These are phyloP conservation scores for Pterocles burchelli DNA, from an alignment of 2,113 vertebrate genomes.

Conservation along the genomic window DNA sequence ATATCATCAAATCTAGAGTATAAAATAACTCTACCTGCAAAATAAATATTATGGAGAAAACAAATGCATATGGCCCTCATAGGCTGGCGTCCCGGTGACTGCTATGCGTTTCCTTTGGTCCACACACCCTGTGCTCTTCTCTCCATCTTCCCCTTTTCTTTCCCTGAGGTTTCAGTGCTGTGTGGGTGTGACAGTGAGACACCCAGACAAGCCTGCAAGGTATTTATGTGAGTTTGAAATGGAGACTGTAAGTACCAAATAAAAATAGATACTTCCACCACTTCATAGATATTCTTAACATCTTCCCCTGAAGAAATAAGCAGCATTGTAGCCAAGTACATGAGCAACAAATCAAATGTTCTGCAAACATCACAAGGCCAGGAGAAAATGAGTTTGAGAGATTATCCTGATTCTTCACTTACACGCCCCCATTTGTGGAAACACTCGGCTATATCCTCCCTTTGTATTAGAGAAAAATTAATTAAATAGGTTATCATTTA, in stretches of 20 bases:
- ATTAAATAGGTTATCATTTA: constrained; percentile 34
- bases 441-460: constrained; percentile 28
- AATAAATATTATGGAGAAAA: not conserved
- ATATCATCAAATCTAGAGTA: not conserved
- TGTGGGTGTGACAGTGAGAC: not conserved
- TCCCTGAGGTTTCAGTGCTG: not conserved
- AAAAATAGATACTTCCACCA: not conserved
- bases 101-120: not conserved
- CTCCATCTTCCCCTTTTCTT: not conserved
- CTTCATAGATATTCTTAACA: not conserved
- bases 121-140: fast-evolving
- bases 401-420: not conserved
- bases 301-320: not conserved
- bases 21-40: not conserved
- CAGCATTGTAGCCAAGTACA: not conserved
- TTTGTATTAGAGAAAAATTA: constrained; percentile 45
- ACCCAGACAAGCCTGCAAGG: not conserved
- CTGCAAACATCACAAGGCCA: not conserved
- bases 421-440: not conserved
- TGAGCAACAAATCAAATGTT: not conserved
- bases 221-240: not conserved
- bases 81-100: fast-evolving
- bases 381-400: constrained; percentile 23
- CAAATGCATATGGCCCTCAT: not conserved
- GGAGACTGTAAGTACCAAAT: not conserved